Base-by-base conservation (phyloP, 1,140 invertebrate species). In the Drosophila pectinifera region DNA sequence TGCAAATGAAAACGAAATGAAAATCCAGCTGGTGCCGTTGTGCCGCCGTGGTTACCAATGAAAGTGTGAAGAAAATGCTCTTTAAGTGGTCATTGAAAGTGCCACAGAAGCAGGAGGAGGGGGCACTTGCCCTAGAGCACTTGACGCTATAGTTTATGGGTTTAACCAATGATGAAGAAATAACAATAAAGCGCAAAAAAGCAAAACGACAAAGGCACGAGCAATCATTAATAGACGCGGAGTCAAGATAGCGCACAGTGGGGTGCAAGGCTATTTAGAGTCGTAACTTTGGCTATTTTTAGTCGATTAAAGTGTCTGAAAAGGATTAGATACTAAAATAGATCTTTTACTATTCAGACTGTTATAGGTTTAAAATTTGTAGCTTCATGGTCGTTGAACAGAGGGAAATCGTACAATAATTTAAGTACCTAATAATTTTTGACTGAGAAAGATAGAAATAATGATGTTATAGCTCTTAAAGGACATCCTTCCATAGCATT, bases 1-100 rank as follows among this genome's bases (percentile, higher is more conserved):
- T 80, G 75, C 43, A 61, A 68, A 61, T 51, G 62, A 63, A 75
- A 81, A 73, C 54, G 41, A 57, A 79, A 62, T 34, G 70, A 78
- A 80, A 80, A 80, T 64, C 43, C 38, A 74, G 58, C 49, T 53
- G 43, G 6, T 34, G 39, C 42, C 58, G 79, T 73, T 73, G 69
- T 86, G 51, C 67, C 74, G 70, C 69, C 51, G 61, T 85, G 82
- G 51, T 70, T 85, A 74, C 79, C 78, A 74, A 80, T 68, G 84
- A 88, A 88, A 88, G 84, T 88, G 84, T 88, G 80, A 88, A 89
- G 84, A 77, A 85, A 80, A 78, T 74, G 65, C 64, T 64, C 45
- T 58, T 41, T 41, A 73, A 78, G 72, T 79, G 75, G 78, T 77
- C 69, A 89, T 79, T 76, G 73, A 77, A 84, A 79, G 79, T 65